Evolutionary conservation across 2,888 invertebrate species (phyloP).

Genomic region (Cancer borealis): DNA sequence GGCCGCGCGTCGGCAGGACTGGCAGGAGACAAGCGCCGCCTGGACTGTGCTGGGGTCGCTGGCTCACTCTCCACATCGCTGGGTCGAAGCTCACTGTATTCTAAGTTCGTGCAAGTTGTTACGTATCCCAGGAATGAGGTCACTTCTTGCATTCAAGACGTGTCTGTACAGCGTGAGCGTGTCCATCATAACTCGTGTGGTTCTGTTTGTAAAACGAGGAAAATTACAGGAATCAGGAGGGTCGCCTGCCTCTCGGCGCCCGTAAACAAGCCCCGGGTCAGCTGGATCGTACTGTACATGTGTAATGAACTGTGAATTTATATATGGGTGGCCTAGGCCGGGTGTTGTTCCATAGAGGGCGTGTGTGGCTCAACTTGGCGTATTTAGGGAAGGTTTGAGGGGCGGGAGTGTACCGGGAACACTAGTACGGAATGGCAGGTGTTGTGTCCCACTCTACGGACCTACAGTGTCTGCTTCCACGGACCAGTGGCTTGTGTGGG

Average conservation of each 20-base stretch:
- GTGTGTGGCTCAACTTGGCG: not conserved
- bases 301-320: not conserved
- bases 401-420: not conserved
- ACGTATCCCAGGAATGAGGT: conserved; percentile 6
- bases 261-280: not conserved
- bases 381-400: not conserved
- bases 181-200: not conserved
- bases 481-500: not conserved
- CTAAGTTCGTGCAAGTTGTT: not conserved
- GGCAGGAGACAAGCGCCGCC: not conserved
- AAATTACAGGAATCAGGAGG: not conserved
- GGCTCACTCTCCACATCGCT: not conserved
- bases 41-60: not conserved
- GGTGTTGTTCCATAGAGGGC: not conserved
- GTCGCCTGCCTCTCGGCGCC: not conserved
- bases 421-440: not conserved
- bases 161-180: not conserved
- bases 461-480: not conserved
- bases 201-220: not conserved
- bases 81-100: not conserved
- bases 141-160: not conserved
- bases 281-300: not conserved
- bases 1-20: not conserved
- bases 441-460: not conserved
- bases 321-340: not conserved